Conservation (phyloP, 2,888 invertebrate genomes). For the Congeria kusceri region DNA sequence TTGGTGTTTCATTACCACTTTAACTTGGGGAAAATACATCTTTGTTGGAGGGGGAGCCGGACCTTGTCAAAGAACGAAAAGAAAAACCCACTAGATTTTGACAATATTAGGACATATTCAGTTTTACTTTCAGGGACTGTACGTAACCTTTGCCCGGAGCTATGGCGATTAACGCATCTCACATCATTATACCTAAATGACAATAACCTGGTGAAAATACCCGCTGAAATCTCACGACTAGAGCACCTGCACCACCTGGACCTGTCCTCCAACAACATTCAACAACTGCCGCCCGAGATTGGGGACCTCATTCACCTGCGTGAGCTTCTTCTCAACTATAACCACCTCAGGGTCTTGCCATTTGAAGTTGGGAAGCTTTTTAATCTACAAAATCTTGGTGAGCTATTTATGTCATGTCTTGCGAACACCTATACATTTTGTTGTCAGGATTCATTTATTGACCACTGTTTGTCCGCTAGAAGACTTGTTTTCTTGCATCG, state of each 20-base stretch:
- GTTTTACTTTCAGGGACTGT: slow-evolving; percentile 92
- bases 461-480: too few relatives aligned
- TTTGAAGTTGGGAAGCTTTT: slow-evolving; percentile 99
- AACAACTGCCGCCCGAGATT: slow-evolving; percentile 97
- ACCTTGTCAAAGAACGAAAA: too few relatives aligned
- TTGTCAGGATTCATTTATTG: too few relatives aligned
- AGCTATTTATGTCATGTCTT: slow-evolving; percentile 5
- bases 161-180: slow-evolving; percentile 96
- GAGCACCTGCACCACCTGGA: slow-evolving; percentile 95
- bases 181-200: slow-evolving; percentile 98
- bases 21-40: too few relatives aligned
- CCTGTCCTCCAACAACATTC: slow-evolving; percentile 96
- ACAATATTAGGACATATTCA: not conserved
- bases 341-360: slow-evolving; percentile 96
- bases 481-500: too few relatives aligned
- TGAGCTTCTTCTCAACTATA: slow-evolving; percentile 97
- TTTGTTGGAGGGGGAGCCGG: too few relatives aligned
- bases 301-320: slow-evolving; percentile 98
- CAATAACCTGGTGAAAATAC: slow-evolving; percentile 96
- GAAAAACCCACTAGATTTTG: too few relatives aligned
- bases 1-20: too few relatives aligned
- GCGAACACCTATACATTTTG: too few relatives aligned
- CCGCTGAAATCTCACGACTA: slow-evolving; percentile 95
- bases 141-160: slow-evolving; percentile 95
- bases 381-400: slow-evolving; percentile 96